These are phyloP conservation scores for Porites lobata DNA, from an alignment of 92 coral and sea anemone genomes.

Conservation along the genomic window DNA sequence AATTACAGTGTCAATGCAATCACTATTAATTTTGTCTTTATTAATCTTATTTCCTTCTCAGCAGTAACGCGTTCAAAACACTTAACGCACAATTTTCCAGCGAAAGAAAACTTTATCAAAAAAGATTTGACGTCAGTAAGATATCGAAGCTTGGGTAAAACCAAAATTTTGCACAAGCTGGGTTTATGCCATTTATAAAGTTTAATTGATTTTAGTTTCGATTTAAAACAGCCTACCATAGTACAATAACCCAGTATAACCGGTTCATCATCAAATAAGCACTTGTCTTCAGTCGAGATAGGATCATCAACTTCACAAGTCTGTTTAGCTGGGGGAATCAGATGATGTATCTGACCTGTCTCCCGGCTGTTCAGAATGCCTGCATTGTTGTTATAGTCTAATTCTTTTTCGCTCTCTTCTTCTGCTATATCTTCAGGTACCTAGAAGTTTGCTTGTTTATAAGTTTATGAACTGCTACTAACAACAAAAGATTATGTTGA, in stretches of 20 bases:
- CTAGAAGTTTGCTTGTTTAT: slow-evolving; percentile 68
- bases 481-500: too few species aligned
- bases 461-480: slow-evolving; percentile 10
- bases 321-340: slow-evolving; percentile 88
- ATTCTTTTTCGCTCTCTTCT: slow-evolving; percentile 57
- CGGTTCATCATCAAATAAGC: slow-evolving; percentile 40
- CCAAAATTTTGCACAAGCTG: slow-evolving; percentile 5
- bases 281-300: slow-evolving; percentile 27
- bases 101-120: too few species aligned
- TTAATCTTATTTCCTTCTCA: too few species aligned
- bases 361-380: slow-evolving; percentile 86
- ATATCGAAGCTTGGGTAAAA: not conserved
- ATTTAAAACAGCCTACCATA: slow-evolving; percentile 29
- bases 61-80: too few species aligned
- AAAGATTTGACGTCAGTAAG: too few species aligned
- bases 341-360: slow-evolving; percentile 83
- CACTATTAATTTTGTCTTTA: too few species aligned
- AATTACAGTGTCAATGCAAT: too few species aligned
- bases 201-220: not conserved
- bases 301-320: slow-evolving; percentile 87
- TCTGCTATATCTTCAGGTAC: slow-evolving; percentile 73
- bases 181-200: not conserved
- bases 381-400: slow-evolving; percentile 90
- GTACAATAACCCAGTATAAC: slow-evolving; percentile 48
- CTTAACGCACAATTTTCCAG: too few species aligned